Base-by-base conservation (phyloP, 2,888 invertebrate genomes). In the Diaphora mendica region DNA sequence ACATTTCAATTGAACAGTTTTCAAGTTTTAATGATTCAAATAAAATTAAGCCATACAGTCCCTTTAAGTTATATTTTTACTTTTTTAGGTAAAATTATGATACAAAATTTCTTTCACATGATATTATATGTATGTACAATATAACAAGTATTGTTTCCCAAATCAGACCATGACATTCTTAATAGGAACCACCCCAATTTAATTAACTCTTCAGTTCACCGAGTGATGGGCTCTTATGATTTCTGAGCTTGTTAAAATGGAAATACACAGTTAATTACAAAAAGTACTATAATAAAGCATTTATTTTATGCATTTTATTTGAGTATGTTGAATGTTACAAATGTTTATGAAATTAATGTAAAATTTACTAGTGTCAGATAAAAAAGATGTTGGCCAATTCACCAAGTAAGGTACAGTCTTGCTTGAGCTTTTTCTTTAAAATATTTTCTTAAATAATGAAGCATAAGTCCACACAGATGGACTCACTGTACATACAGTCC, bases 331-430 rank as follows among this genome's bases (percentile, higher is more conserved):
- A 17, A 20, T 17, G 26, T 26, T 67, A 44, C 30, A 48, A 67
- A 67, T 67, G 26, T 62, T 62, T 17, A 26, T 67, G 20, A 39
- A 67, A 44, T n/a, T 51, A 35, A 33, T 26, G n/a, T 20, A 51
- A 69, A 8, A n/a, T 55, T 39, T 44, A 68, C 64, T 67, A 11
- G 26, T 62, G 30, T 7, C 30, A 62, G 62, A 17, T 62, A 17
- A 30, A 59, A 62, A 62, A 17, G 30, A 74, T 62, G 55, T 67
- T 75, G 72, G 30, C 64, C 73, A 72, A 74, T 70, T 44, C 73
- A 71, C 75, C 69, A 73, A 73, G 64, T 65, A 66, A 70, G 70
- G 76, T 75, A 70, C 81, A 83, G 83, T 81, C 82, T 79, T 73
- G 55, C 82, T 79, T 73, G 55, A 65, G 13, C 48, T 64, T 82